phyloP scores from a whole-genome alignment of 2,888 invertebrate species.

The Hirtodrosophila cameraria region DNA sequence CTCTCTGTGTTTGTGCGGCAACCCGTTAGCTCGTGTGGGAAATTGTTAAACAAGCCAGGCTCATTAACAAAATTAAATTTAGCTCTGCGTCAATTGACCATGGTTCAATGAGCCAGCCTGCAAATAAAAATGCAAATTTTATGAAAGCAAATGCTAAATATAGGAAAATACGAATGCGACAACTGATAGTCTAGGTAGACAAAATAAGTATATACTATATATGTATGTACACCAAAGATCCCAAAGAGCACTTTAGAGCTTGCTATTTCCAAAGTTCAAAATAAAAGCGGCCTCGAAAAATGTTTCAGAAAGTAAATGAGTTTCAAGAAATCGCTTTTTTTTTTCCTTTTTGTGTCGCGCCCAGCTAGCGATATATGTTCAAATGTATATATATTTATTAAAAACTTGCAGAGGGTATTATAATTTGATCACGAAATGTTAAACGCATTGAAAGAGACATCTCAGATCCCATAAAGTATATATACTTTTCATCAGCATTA shows the following conservation, averaged over 20 bases:
- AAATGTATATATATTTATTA: too few species aligned
- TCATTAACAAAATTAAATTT: slow-evolving; percentile 77
- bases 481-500: too few species aligned
- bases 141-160: slow-evolving; percentile 64
- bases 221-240: background rate
- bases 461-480: too few species aligned
- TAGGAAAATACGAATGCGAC: slow-evolving; percentile 28
- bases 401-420: too few species aligned
- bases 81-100: slow-evolving; percentile 38
- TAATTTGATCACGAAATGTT: too few species aligned
- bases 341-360: too few species aligned
- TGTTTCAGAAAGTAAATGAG: too few species aligned
- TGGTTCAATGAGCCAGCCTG: slow-evolving; percentile 39
- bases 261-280: background rate
- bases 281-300: too few species aligned
- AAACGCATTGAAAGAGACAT: too few species aligned
- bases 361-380: too few species aligned
- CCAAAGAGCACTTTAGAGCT: background rate
- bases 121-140: slow-evolving; percentile 69
- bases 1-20: slow-evolving; percentile 6
- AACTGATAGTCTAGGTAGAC: slow-evolving; percentile 4
- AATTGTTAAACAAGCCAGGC: slow-evolving; percentile 55
- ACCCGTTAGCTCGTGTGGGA: slow-evolving; percentile 26
- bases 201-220: background rate
- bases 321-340: too few species aligned